phyloP scores from a whole-genome alignment of 1,140 invertebrate genomes.

The Zaprionus lachaisei region DNA sequence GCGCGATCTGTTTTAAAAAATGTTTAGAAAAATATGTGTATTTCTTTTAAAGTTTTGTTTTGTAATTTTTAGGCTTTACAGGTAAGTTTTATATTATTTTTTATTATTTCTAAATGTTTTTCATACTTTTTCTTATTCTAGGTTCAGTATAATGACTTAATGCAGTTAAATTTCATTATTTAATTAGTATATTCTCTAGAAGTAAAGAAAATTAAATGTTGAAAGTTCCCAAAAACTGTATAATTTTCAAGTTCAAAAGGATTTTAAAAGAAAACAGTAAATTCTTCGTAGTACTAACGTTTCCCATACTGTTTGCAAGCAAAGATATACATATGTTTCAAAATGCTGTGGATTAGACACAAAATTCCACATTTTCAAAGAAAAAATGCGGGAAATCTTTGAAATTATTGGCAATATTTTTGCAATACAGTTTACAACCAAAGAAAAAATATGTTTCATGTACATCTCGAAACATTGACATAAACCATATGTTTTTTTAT shows the following conservation, averaged over 20 bases:
- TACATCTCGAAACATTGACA: neutral
- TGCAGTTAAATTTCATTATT: neutral
- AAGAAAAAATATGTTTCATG: neutral
- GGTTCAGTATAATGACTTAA: neutral
- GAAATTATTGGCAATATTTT: neutral
- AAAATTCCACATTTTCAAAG: neutral
- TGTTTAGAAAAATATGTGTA: neutral
- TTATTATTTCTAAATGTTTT: neutral
- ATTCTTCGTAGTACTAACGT: too few relatives aligned
- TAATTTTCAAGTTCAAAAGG: neutral
- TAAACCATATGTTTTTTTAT: constrained; percentile 1
- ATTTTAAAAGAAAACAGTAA: too few relatives aligned
- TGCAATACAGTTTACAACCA: neutral
- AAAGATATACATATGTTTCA: neutral
- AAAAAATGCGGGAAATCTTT: neutral
- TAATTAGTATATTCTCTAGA: too few relatives aligned
- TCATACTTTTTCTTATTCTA: neutral
- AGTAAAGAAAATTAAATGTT: neutral
- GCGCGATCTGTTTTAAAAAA: constrained; percentile 61
- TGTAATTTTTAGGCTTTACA: neutral
- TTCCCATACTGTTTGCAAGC: neutral
- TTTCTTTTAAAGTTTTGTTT: neutral
- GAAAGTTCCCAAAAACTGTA: neutral
- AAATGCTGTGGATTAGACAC: neutral
- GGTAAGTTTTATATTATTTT: neutral